These are phyloP conservation scores for Buteo buteo DNA, from an alignment of 2,113 vertebrate genomes.

Conservation along the genomic window DNA sequence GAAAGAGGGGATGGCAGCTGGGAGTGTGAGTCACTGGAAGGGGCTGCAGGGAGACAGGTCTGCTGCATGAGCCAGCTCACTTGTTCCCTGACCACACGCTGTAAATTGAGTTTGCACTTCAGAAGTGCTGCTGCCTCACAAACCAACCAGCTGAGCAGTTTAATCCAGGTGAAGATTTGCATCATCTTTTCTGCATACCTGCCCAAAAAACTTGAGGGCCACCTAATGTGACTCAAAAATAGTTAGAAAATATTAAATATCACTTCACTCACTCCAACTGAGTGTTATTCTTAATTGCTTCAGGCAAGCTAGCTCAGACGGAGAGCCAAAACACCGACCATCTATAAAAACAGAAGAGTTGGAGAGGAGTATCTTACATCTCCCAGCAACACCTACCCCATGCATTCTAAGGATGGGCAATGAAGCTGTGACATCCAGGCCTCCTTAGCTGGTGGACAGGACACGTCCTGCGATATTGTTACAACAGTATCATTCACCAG, in stretches of 20 bases:
- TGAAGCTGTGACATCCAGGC: neutral
- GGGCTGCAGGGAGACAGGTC: neutral
- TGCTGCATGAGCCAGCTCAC: neutral
- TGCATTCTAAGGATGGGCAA: accelerated
- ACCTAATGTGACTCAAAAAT: neutral
- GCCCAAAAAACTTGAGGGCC: neutral
- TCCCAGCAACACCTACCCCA: neutral
- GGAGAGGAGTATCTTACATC: neutral
- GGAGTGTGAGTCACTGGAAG: neutral
- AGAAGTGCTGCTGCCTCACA: neutral
- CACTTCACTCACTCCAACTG: neutral
- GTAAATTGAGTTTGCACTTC: neutral
- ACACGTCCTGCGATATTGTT: accelerated
- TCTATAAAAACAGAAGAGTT: neutral
- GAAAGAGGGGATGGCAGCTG: neutral
- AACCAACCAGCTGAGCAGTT: neutral
- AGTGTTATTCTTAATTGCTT: neutral
- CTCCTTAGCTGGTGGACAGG: neutral
- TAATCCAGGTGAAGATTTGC: neutral
- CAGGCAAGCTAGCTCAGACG: neutral
- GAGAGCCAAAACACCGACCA: neutral
- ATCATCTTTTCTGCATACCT: neutral
- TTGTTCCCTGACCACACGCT: neutral
- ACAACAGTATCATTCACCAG: neutral
- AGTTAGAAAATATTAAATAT: neutral